phyloP scores from a whole-genome alignment of 2,113 vertebrate species.

The Machaerirhynchus nigripectus region DNA sequence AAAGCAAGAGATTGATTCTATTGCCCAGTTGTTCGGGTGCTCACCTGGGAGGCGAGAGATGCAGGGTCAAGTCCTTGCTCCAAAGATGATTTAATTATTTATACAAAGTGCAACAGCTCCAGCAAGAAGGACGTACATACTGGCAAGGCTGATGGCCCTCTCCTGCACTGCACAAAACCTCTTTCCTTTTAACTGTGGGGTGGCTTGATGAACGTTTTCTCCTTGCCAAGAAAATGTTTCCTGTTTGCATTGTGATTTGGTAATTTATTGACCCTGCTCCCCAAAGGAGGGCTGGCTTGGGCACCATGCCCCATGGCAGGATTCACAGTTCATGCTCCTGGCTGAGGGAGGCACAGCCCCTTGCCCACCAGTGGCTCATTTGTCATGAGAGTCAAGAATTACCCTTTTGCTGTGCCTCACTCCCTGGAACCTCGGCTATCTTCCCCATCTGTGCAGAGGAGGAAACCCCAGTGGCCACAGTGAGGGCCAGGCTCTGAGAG shows the following conservation, averaged over 20 bases:
- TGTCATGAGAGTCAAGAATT: neutral
- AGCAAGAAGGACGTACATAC: neutral
- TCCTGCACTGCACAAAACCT: neutral
- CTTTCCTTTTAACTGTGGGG: neutral
- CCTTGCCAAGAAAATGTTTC: neutral
- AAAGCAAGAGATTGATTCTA: constrained; percentile 54
- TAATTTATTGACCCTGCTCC: neutral
- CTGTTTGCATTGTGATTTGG: neutral
- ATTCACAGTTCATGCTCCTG: neutral
- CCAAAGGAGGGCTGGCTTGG: neutral
- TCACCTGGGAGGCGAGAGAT: constrained; percentile 3
- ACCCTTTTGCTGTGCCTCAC: neutral
- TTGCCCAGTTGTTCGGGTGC: constrained; percentile 1
- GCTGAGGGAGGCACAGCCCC: rapidly evolving
- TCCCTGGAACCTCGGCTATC: neutral
- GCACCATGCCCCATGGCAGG: rapidly evolving
- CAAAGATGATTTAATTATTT: constrained; percentile 40
- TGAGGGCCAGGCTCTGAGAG: neutral
- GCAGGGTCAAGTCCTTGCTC: constrained; percentile 22
- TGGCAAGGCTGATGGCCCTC: neutral
- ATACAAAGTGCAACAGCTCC: constrained; percentile 27
- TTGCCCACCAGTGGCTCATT: neutral
- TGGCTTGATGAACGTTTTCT: neutral
- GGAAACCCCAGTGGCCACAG: neutral
- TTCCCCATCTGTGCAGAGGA: rapidly evolving